Evolutionary conservation across 1,140 invertebrate species (phyloP).

Genomic region (Caenorhabditis latens): DNA sequence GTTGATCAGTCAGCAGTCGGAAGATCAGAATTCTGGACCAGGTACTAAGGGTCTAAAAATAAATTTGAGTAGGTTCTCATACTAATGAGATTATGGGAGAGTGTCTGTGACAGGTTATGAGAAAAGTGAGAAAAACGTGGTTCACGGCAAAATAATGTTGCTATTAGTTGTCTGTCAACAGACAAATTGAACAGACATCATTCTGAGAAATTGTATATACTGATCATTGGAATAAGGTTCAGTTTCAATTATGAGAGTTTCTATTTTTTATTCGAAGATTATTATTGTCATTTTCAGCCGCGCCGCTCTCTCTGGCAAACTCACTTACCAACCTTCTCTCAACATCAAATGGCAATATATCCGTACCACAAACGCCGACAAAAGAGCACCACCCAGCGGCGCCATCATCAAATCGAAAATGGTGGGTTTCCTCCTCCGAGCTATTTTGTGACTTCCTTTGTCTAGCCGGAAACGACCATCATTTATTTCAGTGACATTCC

Average conservation of each 20-base stretch:
- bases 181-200: no score
- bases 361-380: constrained; percentile 28
- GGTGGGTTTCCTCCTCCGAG: constrained; percentile 21
- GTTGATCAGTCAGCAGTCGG: constrained; percentile 18
- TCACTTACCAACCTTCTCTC: constrained; percentile 35
- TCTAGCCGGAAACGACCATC: constrained; percentile 25
- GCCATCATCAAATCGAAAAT: constrained; percentile 23
- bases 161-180: no score
- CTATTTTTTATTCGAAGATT: no score
- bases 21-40: constrained; percentile 21
- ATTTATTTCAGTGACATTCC: constrained; percentile 20
- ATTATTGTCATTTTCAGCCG: background rate
- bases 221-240: no score
- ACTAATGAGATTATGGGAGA: background rate
- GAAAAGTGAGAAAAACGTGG: background rate
- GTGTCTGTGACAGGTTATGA: constrained; percentile 11
- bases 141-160: no score
- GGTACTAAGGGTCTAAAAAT: background rate
- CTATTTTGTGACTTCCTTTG: background rate
- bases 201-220: no score
- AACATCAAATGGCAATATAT: constrained; percentile 19
- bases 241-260: no score
- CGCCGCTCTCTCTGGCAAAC: constrained; percentile 6
- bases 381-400: constrained; percentile 46
- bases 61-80: background rate